Evolutionary conservation across 2,113 vertebrate species (phyloP).

Genomic region (Xenopus borealis): DNA sequence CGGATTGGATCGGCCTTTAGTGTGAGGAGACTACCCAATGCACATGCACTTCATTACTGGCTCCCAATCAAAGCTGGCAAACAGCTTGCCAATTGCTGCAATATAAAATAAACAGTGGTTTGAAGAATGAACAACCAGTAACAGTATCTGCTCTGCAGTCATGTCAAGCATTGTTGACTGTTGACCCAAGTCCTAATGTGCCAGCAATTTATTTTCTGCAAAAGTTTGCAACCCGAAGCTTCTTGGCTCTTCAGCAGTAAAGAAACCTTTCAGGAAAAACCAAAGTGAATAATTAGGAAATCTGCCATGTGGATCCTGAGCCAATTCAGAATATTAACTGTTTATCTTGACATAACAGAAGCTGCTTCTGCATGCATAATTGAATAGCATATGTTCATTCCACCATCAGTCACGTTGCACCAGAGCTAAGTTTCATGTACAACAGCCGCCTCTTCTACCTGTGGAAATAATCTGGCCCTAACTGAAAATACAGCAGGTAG

Average conservation of each 20-base stretch:
- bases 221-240: not conserved
- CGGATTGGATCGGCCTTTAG: too few species aligned
- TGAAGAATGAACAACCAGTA: not conserved
- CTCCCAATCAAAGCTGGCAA: not conserved
- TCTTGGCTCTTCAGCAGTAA: not conserved
- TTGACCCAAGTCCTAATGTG: not conserved
- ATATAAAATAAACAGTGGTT: not conserved
- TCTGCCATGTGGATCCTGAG: slow-evolving; percentile 10
- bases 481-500: not conserved
- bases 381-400: slow-evolving; percentile 14
- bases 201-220: slow-evolving; percentile 2
- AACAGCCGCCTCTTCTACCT: not conserved
- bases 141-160: not conserved
- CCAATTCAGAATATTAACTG: slow-evolving; percentile 13
- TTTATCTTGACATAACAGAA: slow-evolving; percentile 20
- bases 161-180: not conserved
- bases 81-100: not conserved
- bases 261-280: not conserved
- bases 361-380: slow-evolving; percentile 16
- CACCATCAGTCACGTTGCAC: not conserved
- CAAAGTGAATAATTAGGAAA: slow-evolving; percentile 9
- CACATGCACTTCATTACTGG: too few species aligned
- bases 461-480: not conserved
- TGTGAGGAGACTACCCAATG: too few species aligned
- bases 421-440: not conserved